Conservation (phyloP, 2,797 vertebrate species). For the Phalanger gymnotis region DNA sequence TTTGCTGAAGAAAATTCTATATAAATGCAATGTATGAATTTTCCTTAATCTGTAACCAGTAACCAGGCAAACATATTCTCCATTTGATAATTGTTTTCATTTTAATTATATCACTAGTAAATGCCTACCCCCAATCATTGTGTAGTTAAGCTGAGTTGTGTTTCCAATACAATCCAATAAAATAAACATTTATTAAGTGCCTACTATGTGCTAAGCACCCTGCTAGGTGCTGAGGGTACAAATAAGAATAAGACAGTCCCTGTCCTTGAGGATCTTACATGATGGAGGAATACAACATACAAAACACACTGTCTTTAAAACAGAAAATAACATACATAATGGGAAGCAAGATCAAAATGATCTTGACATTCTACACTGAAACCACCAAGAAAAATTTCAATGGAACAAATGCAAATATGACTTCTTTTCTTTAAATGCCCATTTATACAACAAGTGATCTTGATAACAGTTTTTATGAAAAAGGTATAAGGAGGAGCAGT, state of each 20-base stretch:
- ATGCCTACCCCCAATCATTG: neutral
- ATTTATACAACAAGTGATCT: constrained; percentile 9
- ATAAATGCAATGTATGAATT: neutral
- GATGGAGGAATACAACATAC: no score
- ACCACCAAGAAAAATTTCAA: constrained; percentile 18
- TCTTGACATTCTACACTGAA: neutral
- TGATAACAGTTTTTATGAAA: neutral
- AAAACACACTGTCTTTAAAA: neutral
- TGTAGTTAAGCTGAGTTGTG: neutral
- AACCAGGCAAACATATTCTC: neutral
- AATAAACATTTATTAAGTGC: no score
- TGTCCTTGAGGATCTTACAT: no score
- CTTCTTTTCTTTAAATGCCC: neutral
- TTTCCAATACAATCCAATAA: no score
- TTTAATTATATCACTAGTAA: constrained; percentile 1
- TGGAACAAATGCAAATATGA: neutral
- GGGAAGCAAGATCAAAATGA: neutral
- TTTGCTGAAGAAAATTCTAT: constrained; percentile 12
- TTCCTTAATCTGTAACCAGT: constrained; percentile 6
- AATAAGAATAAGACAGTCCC: no score
- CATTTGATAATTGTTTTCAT: neutral
- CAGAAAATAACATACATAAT: neutral
- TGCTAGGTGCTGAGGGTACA: no score
- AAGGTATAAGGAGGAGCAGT: neutral
- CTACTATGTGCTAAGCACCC: no score